Evolutionary conservation across 1,140 invertebrate genomes (phyloP), one percentile per base, ranked within the genome.

Genomic region (Drosophila setifemur): DNA sequence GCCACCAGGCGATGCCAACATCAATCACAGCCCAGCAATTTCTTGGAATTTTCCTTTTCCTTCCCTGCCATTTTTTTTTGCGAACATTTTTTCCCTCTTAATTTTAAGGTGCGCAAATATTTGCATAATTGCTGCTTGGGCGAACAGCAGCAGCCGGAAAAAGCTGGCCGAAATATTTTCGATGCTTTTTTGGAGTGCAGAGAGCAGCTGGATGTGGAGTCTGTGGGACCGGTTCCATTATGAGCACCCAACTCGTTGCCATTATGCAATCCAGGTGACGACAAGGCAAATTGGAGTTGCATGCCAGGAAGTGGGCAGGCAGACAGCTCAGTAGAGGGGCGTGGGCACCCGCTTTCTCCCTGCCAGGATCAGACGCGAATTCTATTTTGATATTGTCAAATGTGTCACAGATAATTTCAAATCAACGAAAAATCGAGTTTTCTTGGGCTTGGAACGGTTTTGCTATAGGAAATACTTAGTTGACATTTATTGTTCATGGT

Each of bases 231-330:
- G 78, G 78, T 78, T 78, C 58, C 70, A 83, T 67, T 78, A 67
- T 85, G 55, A 61, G 57, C 60, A 47, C 33, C 60, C 73, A 77
- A 73, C 79, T 73, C 42, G 74, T 66, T 85, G 64, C 35, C 53
- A 74, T 83, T 83, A 83, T 83, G 79, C 79, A 83, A 83, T 79
- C 53, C 66, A 71, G 83, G 79, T 85, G 81, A 83, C 79, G 79
- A 83, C 63, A 81, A 81, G 76, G 57, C 79, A 61, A 85, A 79
- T 79, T 79, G 79, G 58, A 83, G 60, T 79, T 83, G 79, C 70
- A 74, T 74, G 79, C 79, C 79, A 85, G 79, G 79, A 83, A 83
- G 79, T 83, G 55, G 61, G 52, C 57, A 76, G 57, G 37, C 50
- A 50, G 67, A 58, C 66, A 31, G 19, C n/a, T n/a, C n/a, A n/a